These are phyloP conservation scores for Galerucella calmariensis DNA, from an alignment of 2,888 invertebrate genomes.

Conservation along the genomic window DNA sequence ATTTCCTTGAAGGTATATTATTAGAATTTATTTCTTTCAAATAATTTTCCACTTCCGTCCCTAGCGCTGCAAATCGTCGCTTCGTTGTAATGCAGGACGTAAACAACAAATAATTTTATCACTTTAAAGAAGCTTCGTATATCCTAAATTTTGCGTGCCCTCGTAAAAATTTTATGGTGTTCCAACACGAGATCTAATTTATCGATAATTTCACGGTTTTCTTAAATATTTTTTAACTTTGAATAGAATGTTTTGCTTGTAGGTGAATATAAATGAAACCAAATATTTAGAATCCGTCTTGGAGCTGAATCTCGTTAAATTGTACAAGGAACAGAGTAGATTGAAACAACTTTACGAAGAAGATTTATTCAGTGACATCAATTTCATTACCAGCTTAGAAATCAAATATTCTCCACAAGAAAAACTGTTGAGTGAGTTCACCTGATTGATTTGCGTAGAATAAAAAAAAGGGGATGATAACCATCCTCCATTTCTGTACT, in stretches of 20 bases:
- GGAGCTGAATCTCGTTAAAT: constrained; percentile 48
- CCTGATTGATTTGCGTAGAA: background rate
- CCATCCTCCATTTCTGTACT: no score
- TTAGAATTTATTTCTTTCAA: no score
- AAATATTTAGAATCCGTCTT: constrained; percentile 52
- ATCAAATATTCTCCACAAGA: constrained; percentile 52
- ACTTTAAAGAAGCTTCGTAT: no score
- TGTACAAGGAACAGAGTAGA: constrained; percentile 50
- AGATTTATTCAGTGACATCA: constrained; percentile 50
- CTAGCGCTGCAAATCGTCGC: no score
- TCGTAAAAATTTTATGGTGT: background rate
- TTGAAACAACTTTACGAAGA: constrained; percentile 47
- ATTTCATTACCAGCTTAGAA: constrained; percentile 52
- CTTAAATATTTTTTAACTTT: background rate
- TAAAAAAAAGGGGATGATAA: no score
- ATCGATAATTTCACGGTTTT: background rate
- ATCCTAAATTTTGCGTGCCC: no score
- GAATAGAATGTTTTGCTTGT: constrained; percentile 32
- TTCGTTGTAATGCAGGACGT: no score
- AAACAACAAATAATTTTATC: no score
- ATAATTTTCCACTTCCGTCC: no score
- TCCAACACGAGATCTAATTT: background rate
- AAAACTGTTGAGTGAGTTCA: constrained; percentile 54
- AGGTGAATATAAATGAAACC: constrained; percentile 51
- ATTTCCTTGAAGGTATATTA: no score